Evolutionary conservation across 1,140 invertebrate genomes (phyloP).

Genomic region (Drosophila littoralis): DNA sequence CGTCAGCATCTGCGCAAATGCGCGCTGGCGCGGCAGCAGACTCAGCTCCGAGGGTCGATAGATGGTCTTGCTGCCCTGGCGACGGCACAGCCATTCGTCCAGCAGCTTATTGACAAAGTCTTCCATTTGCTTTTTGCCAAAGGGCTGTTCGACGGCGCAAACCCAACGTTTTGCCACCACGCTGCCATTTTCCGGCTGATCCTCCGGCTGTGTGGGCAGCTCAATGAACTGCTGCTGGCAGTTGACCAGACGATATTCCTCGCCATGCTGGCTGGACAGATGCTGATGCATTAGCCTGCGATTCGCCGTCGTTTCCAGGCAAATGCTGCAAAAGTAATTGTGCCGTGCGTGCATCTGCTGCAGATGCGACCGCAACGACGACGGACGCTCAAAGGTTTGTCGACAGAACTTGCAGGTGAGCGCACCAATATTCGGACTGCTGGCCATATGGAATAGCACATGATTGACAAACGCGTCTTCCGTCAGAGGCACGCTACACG

Average conservation of each 20-base stretch:
- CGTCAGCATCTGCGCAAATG: not conserved
- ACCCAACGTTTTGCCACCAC: conserved; percentile 5
- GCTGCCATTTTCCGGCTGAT: not conserved
- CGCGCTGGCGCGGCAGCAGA: not conserved
- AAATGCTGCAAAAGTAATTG: conserved; percentile 50
- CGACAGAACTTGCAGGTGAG: conserved; percentile 50
- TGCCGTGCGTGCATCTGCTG: conserved; percentile 43
- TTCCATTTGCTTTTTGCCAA: conserved; percentile 39
- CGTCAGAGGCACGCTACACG: conserved; percentile 35
- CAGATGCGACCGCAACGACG: conserved; percentile 36
- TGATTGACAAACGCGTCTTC: conserved; percentile 50
- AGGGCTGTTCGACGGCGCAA: conserved; percentile 35
- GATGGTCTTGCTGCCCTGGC: conserved; percentile 11
- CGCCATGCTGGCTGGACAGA: conserved; percentile 12
- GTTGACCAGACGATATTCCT: conserved; percentile 17
- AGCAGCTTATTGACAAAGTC: conserved; percentile 25
- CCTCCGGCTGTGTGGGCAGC: conserved; percentile 4
- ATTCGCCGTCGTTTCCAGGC: conserved; percentile 53
- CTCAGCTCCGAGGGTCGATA: conserved; percentile 42
- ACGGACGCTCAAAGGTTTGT: not conserved
- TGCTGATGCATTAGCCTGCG: conserved; percentile 50
- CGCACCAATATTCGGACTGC: conserved; percentile 4
- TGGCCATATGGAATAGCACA: conserved; percentile 49
- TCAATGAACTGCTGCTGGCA: conserved; percentile 30
- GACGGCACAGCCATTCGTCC: conserved; percentile 28